Evolutionary conservation across 2,888 invertebrate species (phyloP).

Genomic region (Tridacna crocea): DNA sequence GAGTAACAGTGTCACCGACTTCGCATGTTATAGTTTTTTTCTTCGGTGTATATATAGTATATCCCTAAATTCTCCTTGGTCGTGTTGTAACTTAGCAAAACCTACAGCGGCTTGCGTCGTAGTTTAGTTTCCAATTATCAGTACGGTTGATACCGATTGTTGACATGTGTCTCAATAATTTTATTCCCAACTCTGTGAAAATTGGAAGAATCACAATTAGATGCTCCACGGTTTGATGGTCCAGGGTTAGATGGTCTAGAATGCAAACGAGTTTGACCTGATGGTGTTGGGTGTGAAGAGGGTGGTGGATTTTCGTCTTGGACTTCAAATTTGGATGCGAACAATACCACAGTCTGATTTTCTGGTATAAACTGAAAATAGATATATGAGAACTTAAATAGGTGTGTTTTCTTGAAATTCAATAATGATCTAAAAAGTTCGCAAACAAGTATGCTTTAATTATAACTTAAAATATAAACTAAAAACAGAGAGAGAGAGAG

Average conservation of each 20-base stretch:
- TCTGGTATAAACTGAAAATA: conserved; percentile 1
- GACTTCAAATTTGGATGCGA: background rate
- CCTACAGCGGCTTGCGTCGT: conserved; percentile 7
- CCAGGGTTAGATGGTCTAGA: background rate
- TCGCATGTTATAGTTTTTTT: background rate
- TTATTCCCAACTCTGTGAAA: background rate
- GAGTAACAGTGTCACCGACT: conserved; percentile 1
- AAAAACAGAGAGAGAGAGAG: background rate
- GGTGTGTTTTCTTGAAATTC: background rate
- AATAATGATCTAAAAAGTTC: background rate
- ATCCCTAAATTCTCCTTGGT: background rate
- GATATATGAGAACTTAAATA: background rate
- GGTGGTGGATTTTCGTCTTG: background rate
- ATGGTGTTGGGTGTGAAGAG: background rate
- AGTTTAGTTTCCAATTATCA: background rate
- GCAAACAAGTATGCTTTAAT: background rate
- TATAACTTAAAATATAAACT: background rate
- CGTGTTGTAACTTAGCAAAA: background rate
- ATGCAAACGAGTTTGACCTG: background rate
- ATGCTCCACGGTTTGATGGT: background rate
- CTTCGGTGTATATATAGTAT: too few species aligned
- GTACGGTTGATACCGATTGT: conserved; percentile 1
- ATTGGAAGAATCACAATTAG: background rate
- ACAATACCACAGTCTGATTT: background rate
- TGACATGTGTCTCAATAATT: background rate